Percentiles rank a stretch among this genome's conserved stretches.
These are phyloP conservation scores for Mercenaria mercenaria DNA, from an alignment of 1,140 invertebrate species.

Conservation along the genomic window DNA sequence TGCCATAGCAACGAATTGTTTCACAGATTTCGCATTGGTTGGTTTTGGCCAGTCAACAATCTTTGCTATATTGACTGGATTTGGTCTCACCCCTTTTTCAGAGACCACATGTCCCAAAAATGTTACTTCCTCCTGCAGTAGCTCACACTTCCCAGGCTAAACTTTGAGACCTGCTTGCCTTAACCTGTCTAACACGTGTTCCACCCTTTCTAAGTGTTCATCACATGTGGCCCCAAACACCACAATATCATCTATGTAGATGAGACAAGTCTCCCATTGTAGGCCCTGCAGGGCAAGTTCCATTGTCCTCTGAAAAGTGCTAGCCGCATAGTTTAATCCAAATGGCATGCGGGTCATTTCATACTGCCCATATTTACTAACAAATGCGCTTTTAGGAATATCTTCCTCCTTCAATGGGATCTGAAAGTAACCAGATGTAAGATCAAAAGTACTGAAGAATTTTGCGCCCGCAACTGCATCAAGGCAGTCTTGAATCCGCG, in stretches of 20 bases:
- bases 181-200: slow-evolving; percentile 40
- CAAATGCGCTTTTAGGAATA: slow-evolving; percentile 31
- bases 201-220: not conserved
- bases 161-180: slow-evolving; percentile 53
- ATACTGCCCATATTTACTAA: slow-evolving; percentile 50
- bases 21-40: slow-evolving; percentile 44
- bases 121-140: slow-evolving; percentile 67
- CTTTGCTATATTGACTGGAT: slow-evolving; percentile 27
- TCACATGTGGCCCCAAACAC: slow-evolving; percentile 35
- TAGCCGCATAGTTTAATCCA: not conserved
- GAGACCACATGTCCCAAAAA: slow-evolving; percentile 64
- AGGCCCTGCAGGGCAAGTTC: slow-evolving; percentile 33
- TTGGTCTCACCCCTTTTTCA: slow-evolving; percentile 10
- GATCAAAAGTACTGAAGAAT: not conserved
- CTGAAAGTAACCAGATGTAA: not conserved
- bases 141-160: slow-evolving; percentile 50
- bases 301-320: slow-evolving; percentile 41
- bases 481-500: not conserved
- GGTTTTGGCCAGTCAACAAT: slow-evolving; percentile 56
- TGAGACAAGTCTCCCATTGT: not conserved
- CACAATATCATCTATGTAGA: slow-evolving; percentile 12
- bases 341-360: slow-evolving; percentile 61
- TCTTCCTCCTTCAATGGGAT: slow-evolving; percentile 7
- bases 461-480: slow-evolving; percentile 13
- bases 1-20: slow-evolving; percentile 55